A percentile compares a stretch with the other conserved stretches of the same genome.
Evolutionary conservation across 2,888 invertebrate genomes (phyloP).

Genomic region (Aspidiotus rigidus): DNA sequence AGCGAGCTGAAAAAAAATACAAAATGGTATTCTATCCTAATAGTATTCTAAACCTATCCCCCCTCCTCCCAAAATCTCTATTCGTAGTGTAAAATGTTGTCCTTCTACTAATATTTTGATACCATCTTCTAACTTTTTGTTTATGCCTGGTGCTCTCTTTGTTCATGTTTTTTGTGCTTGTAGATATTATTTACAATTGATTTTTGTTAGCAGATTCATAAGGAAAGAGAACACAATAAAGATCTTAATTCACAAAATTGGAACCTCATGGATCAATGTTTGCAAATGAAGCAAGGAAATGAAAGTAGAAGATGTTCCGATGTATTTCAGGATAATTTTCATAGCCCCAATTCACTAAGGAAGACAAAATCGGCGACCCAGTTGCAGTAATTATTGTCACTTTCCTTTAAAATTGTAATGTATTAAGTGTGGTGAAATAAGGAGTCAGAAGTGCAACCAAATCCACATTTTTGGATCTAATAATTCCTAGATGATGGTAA

Average conservation of each 20-base stretch:
- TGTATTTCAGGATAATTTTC: slow-evolving; percentile 18
- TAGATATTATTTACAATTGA: slow-evolving; percentile 40
- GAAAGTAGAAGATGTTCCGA: slow-evolving; percentile 36
- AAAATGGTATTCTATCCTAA: too few species aligned
- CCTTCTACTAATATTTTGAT: too few species aligned
- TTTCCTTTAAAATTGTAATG: too few species aligned
- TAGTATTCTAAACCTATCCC: too few species aligned
- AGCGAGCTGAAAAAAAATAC: too few species aligned
- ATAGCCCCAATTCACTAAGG: slow-evolving; percentile 8
- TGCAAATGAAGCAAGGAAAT: slow-evolving; percentile 51
- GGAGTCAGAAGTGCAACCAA: too few species aligned
- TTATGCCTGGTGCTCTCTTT: too few species aligned
- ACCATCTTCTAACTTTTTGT: not conserved
- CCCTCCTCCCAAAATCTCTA: too few species aligned
- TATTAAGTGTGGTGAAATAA: too few species aligned
- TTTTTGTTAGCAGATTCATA: slow-evolving; percentile 38
- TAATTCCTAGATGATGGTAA: too few species aligned
- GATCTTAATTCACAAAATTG: slow-evolving; percentile 52
- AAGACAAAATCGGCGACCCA: slow-evolving; percentile 21
- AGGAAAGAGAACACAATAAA: slow-evolving; percentile 45
- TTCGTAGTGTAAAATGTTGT: too few species aligned
- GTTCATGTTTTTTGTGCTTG: not conserved
- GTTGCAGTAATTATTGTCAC: slow-evolving; percentile 9
- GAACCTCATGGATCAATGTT: slow-evolving; percentile 53
- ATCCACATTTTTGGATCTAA: too few species aligned